Base-by-base conservation (phyloP, 2,797 vertebrate species). In the Macroramphosus scolopax region DNA sequence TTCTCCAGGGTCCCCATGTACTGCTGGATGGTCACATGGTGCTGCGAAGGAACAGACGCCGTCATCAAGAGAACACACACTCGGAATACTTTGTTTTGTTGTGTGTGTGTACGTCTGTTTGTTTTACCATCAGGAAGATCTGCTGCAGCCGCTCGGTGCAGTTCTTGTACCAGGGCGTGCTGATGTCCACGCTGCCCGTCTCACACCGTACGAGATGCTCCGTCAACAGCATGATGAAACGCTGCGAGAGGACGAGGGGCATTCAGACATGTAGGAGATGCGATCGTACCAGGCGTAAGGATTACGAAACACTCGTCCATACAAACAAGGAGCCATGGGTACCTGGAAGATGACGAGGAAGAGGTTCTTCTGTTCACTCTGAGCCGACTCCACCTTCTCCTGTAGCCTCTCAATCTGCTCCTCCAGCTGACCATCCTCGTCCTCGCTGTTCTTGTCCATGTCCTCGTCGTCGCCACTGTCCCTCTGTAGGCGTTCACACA, bases 281-380 rank as follows among this genome's bases (percentile, higher is more conserved):
- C 10, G 8, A 8, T 32, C 6, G 8, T 5, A 34, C 2, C 32
- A n/a, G n/a, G n/a, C n/a, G n/a, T n/a, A n/a, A n/a, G n/a, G n/a
- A n/a, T n/a, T n/a, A n/a, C n/a, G n/a, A n/a, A n/a, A n/a, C n/a
- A n/a, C n/a, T n/a, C 3, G 3, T 16, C 3, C n/a, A 11, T 12
- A 17, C 2, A n/a, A 20, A 20, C n/a, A 13, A 1, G 1, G 12
- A 20, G 4, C 0, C 2, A 1, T 29, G 2, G 1, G 0, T 83
- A 98, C 96, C 95, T 98, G 96, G 78, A 99, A 98, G 85, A 99
- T 97, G 75, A 98, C 97, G 2, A 98, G 94, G 82, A 99, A 99
- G 30, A 99, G 95, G 72, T 99, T 99, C 84, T 99, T 99, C 58
- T 99, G 97, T 60, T 99, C 95, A 1, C 96, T 99, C 87, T 99